These are phyloP conservation scores for Melospiza melodia DNA, from an alignment of 2,113 vertebrate species.

Conservation along the genomic window DNA sequence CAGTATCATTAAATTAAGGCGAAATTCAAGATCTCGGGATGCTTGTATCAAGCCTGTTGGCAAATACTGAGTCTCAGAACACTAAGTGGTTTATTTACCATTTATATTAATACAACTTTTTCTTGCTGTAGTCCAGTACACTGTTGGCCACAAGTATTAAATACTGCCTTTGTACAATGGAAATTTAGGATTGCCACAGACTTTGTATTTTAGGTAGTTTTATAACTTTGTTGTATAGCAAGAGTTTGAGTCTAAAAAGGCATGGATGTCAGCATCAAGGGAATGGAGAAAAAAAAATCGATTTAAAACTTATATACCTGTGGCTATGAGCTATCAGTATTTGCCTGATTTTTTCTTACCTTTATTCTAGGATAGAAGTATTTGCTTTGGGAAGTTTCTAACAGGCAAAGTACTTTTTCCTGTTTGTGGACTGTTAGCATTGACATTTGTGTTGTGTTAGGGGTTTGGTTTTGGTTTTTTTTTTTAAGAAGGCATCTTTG, in stretches of 20 bases:
- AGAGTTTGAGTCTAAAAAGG: background rate
- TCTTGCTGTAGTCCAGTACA: background rate
- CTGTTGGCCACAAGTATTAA: background rate
- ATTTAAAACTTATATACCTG: background rate
- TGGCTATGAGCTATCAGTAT: background rate
- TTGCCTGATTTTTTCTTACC: background rate
- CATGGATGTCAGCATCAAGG: background rate
- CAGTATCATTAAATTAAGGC: background rate
- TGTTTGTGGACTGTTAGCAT: background rate
- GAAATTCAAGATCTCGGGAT: accelerated
- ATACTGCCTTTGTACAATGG: background rate
- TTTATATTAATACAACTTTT: background rate
- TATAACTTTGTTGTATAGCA: background rate
- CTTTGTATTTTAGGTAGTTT: background rate
- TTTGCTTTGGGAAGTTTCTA: background rate
- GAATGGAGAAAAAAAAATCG: background rate
- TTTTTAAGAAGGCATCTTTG: background rate
- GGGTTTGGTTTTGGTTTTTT: background rate
- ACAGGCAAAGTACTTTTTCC: background rate
- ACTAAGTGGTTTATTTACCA: background rate
- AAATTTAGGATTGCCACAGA: background rate
- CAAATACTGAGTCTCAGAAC: background rate
- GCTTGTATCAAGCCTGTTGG: background rate
- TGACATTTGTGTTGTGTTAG: background rate
- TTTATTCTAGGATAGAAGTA: background rate